A percentile compares a stretch with the other conserved stretches of the same genome.
Conservation (phyloP, 2,113 vertebrate species). For the Protomyctophum bolini region DNA sequence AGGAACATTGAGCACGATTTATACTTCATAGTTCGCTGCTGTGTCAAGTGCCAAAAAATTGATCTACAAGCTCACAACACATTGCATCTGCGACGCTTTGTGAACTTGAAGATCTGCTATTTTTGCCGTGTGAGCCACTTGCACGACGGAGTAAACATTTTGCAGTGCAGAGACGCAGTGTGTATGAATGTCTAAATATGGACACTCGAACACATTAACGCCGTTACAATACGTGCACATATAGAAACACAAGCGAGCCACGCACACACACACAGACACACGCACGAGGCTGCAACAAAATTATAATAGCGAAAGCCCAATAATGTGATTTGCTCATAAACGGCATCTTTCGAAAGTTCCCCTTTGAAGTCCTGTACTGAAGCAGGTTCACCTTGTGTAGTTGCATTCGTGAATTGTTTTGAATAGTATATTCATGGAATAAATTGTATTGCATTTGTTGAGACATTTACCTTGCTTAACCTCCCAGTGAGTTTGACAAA, state of each 20-base stretch:
- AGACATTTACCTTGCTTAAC: slow-evolving; percentile 17
- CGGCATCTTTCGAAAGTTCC: not conserved
- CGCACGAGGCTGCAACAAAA: slow-evolving; percentile 2
- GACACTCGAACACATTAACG: no score
- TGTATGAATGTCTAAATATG: no score
- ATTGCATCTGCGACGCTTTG: no score
- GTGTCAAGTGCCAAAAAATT: no score
- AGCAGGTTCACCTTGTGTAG: not conserved
- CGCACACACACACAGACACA: not conserved
- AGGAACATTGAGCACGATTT: not conserved
- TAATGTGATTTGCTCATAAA: slow-evolving; percentile 32
- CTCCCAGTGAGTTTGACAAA: slow-evolving; percentile 30
- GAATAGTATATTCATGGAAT: slow-evolving; percentile 13
- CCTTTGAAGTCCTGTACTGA: slow-evolving; percentile 15
- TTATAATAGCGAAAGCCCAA: not conserved
- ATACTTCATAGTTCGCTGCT: not conserved
- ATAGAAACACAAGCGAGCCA: not conserved
- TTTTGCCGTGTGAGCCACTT: no score
- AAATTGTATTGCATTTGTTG: not conserved
- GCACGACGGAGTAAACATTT: no score
- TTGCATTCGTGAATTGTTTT: slow-evolving; percentile 2
- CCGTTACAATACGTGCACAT: not conserved
- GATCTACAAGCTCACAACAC: no score
- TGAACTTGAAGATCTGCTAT: no score
- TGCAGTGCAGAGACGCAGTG: no score